A percentile compares a stretch with the other conserved stretches of the same genome.
Evolutionary conservation across 2,797 vertebrate genomes (phyloP).

Genomic region (Gymnodraco acuticeps): DNA sequence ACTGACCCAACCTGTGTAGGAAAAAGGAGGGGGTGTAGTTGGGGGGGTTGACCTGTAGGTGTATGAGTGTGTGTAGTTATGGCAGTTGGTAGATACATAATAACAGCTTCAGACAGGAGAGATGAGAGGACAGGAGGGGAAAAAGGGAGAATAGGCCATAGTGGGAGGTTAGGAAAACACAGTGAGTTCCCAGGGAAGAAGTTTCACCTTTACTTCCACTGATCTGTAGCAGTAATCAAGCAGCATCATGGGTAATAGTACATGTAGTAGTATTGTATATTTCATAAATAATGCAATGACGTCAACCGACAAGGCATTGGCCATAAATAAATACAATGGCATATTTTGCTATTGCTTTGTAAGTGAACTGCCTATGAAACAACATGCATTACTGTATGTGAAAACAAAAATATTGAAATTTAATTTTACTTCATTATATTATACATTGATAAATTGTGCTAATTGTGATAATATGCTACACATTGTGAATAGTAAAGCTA

Average conservation of each 20-base stretch:
- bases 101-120: slow-evolving; percentile 43
- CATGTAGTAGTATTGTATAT: not conserved
- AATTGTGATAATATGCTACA: too few relatives aligned
- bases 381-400: too few relatives aligned
- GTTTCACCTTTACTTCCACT: slow-evolving; percentile 13
- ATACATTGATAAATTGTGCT: too few relatives aligned
- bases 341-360: not conserved
- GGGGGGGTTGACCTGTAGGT: slow-evolving; percentile 28
- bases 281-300: not conserved
- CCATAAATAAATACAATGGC: not conserved
- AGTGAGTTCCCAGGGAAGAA: slow-evolving; percentile 18
- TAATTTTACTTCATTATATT: too few relatives aligned
- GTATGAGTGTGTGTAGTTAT: slow-evolving; percentile 31
- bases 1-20: slow-evolving; percentile 75
- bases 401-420: too few relatives aligned
- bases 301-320: not conserved
- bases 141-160: slow-evolving; percentile 20
- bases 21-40: slow-evolving; percentile 13
- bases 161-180: slow-evolving; percentile 38
- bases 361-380: too few relatives aligned
- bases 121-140: slow-evolving; percentile 18
- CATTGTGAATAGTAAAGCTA: not conserved
- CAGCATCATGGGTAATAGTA: not conserved
- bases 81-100: slow-evolving; percentile 51
- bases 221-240: slow-evolving; percentile 11